These are phyloP conservation scores for Spongilla lacustris DNA, from an alignment of 37 sponge, comb jelly and placozoan species.

Conservation along the genomic window DNA sequence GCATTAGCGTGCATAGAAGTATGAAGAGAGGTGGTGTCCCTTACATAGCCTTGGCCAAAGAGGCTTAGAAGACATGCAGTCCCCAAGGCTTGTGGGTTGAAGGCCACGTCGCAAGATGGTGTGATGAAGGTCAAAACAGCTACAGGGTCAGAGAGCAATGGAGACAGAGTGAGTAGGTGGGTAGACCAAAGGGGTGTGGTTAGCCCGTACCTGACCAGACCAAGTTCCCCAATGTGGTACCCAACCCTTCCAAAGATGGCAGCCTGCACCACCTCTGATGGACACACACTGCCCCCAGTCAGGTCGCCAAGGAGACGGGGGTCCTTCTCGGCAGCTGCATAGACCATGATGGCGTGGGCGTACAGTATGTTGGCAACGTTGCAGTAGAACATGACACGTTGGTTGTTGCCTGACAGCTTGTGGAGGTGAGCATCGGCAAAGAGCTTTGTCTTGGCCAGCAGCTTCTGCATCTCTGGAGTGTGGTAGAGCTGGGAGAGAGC, in stretches of 20 bases:
- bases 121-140: slow-evolving; percentile 75
- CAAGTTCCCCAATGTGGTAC: slow-evolving; percentile 79
- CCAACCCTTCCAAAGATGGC: slow-evolving; percentile 46
- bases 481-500: slow-evolving; percentile 26
- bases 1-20: background rate
- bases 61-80: background rate
- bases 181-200: background rate
- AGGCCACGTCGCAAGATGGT: slow-evolving; percentile 45
- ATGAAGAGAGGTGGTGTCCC: background rate
- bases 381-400: slow-evolving; percentile 69
- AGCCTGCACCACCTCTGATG: slow-evolving; percentile 10
- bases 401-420: slow-evolving; percentile 27
- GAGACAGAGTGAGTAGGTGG: background rate
- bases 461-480: slow-evolving; percentile 33
- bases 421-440: slow-evolving; percentile 55
- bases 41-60: background rate
- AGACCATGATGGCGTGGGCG: slow-evolving; percentile 61
- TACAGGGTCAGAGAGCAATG: background rate
- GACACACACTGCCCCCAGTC: background rate
- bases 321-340: background rate
- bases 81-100: slow-evolving; percentile 7
- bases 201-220: slow-evolving; percentile 59
- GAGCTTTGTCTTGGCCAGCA: slow-evolving; percentile 28
- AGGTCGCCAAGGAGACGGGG: background rate
- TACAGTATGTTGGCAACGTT: slow-evolving; percentile 80